Evolutionary conservation across 1,140 invertebrate genomes (phyloP), one percentile per base, ranked within the genome.

Genomic region (Bradysia coprophila): DNA sequence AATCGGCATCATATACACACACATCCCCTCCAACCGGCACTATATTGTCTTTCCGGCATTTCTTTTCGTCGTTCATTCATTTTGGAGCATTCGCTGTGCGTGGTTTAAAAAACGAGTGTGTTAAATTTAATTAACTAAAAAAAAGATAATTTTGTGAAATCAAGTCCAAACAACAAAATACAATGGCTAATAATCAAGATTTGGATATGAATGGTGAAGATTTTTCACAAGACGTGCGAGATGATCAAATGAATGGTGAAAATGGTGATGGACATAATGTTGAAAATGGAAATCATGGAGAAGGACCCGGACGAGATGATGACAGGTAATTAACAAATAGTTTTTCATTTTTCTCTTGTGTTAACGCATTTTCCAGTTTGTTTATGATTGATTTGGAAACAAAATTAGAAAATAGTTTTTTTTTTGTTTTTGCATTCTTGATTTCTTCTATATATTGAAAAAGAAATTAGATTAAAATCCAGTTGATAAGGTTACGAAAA

Each of bases 201-300:
- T 13, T 39, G 20, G 55, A 59, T 42, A 54, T 55, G 46, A 70
- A 69, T 50, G 65, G 67, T 45, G 74, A 76, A 61, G 75, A 77
- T 58, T 77, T 77, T 63, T 75, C 75, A 53, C 69, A 75, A 68
- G 75, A 77, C 55, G 69, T 77, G 54, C 40, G 68, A 21, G 66
- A 69, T 49, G 67, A 71, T 49, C 68, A 66, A 54, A 61, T 64
- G 56, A 66, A 69, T 47, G 73, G 71, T 58, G 71, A 70, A 51
- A 73, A 69, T 52, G 72, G 72, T 53, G 63, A 58, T 43, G 65
- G 63, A 43, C 63, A 68, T 49, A 70, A 75, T 51, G 68, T 70
- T 59, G 73, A 72, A 47, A 70, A 71, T 62, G 36, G 36, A 20
- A 38, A 38, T 19, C 10, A 38, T 22, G 70, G 72, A 58, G 51